phyloP scores from a whole-genome alignment of 37 sponge, comb jelly and placozoan genomes.

The Ephydatia muelleri region DNA sequence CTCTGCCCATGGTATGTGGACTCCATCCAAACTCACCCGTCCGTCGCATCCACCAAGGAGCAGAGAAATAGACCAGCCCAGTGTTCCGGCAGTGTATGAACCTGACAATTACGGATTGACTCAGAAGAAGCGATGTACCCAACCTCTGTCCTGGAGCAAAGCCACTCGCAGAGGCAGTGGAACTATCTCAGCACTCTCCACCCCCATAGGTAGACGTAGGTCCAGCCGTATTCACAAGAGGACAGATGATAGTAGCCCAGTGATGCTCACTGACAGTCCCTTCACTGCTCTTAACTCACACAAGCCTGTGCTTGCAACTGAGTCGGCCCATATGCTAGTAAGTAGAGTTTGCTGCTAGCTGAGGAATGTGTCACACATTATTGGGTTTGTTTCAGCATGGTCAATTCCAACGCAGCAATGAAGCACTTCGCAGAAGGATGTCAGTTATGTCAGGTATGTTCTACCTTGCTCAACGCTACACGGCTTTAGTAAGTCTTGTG shows the following conservation, averaged over 20 bases:
- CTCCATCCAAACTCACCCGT: background rate
- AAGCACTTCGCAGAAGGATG: slow-evolving; percentile 27
- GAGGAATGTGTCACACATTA: background rate
- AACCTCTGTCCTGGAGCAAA: background rate
- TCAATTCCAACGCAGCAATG: slow-evolving; percentile 41
- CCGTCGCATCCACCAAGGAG: background rate
- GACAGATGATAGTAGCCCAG: background rate
- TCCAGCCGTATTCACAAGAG: background rate
- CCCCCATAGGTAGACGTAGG: background rate
- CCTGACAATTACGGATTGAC: background rate
- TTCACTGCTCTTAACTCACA: background rate
- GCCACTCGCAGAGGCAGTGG: background rate
- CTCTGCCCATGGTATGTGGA: background rate
- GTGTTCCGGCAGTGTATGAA: background rate
- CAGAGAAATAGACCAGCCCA: background rate
- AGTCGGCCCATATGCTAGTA: background rate
- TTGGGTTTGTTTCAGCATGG: background rate
- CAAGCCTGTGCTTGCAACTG: background rate
- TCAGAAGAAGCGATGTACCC: background rate
- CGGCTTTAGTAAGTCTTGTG: background rate
- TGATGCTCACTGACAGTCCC: background rate
- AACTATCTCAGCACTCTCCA: background rate
- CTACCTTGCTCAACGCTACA: background rate
- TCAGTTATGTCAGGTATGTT: slow-evolving; percentile 25
- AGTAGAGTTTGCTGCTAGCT: background rate